Conservation (phyloP, 2,888 invertebrate genomes). For the Mamestra brassicae region DNA sequence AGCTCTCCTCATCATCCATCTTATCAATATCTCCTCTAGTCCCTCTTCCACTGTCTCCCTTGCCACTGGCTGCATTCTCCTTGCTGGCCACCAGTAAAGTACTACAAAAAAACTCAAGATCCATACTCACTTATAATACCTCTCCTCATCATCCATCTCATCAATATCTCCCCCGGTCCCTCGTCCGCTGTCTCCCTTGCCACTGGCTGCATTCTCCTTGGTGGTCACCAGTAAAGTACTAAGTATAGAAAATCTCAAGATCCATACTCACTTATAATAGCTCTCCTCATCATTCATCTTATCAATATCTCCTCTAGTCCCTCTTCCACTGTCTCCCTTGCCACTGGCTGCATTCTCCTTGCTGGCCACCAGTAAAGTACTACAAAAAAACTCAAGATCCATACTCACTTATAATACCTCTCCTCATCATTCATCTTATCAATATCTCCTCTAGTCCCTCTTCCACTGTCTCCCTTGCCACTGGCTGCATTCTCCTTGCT, state of each 20-base stretch:
- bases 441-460: slow-evolving; percentile 97
- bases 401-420: slow-evolving; percentile 94
- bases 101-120: neutral
- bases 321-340: slow-evolving; percentile 89
- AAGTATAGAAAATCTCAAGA: neutral
- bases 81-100: slow-evolving; percentile 80
- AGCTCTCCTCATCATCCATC: slow-evolving; percentile 99
- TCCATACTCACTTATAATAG: slow-evolving; percentile 92
- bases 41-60: slow-evolving; percentile 91
- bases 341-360: slow-evolving; percentile 86
- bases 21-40: slow-evolving; percentile 98
- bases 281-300: slow-evolving; percentile 99
- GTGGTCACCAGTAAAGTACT: slow-evolving; percentile 76
- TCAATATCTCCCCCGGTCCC: slow-evolving; percentile 99
- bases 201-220: slow-evolving; percentile 85
- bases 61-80: slow-evolving; percentile 85
- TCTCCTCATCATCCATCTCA: slow-evolving; percentile 99
- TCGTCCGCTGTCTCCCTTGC: slow-evolving; percentile 87
- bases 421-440: slow-evolving; percentile 99
- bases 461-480: slow-evolving; percentile 84
- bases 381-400: neutral
- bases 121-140: slow-evolving; percentile 93
- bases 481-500: slow-evolving; percentile 87
- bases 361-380: slow-evolving; percentile 77
- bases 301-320: slow-evolving; percentile 98